Evolutionary conservation across 2,888 invertebrate genomes (phyloP).

Genomic region (Hirtodrosophila histrioides): DNA sequence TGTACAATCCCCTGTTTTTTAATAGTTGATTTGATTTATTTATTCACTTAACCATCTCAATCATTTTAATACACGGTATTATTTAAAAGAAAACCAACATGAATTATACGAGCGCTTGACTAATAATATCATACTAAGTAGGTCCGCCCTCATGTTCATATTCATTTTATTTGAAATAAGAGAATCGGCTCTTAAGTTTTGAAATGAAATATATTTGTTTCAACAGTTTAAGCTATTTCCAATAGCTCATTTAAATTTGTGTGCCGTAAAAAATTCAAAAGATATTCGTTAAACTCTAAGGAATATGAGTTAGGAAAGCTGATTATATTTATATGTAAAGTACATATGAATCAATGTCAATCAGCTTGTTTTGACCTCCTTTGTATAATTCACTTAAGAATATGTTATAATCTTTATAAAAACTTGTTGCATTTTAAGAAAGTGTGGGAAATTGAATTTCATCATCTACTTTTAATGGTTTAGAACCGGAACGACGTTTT

Average conservation of each 20-base stretch:
- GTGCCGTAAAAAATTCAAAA: constrained; percentile 52
- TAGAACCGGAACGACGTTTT: constrained; percentile 64
- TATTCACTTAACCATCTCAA: constrained; percentile 26
- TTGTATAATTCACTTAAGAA: constrained; percentile 30
- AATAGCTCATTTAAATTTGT: constrained; percentile 64
- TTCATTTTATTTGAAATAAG: constrained; percentile 15
- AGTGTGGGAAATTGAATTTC: constrained; percentile 98
- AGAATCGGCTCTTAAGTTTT: constrained; percentile 17
- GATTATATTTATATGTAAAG: constrained; percentile 34
- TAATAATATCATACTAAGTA: constrained; percentile 2
- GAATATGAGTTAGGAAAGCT: constrained; percentile 45
- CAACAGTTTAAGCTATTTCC: constrained; percentile 66
- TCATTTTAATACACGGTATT: constrained; percentile 20
- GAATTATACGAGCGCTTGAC: neutral
- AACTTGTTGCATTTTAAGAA: constrained; percentile 86
- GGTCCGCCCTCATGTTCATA: constrained; percentile 4
- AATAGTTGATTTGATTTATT: constrained; percentile 21
- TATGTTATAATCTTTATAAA: constrained; percentile 29
- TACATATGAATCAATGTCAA: constrained; percentile 41
- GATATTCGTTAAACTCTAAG: constrained; percentile 42
- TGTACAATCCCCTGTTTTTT: neutral
- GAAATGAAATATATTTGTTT: constrained; percentile 49
- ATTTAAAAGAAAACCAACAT: neutral
- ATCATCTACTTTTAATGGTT: constrained; percentile 95
- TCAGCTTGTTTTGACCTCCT: constrained; percentile 33